phyloP scores from a whole-genome alignment of 2,113 vertebrate species.

The Tenrec ecaudatus region DNA sequence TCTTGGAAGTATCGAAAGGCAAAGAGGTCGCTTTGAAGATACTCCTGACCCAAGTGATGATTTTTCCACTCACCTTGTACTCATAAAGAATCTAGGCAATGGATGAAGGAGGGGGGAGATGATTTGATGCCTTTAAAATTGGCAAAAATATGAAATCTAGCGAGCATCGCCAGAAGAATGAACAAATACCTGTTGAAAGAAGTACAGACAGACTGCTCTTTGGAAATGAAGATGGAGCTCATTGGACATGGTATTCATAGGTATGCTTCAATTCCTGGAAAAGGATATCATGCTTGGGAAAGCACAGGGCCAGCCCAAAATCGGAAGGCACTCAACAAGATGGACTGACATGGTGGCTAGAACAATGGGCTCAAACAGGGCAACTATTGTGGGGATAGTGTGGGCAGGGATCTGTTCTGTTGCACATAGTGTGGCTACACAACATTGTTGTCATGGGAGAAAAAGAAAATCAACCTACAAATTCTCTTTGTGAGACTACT shows the following conservation, averaged over 20 bases:
- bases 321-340: neutral
- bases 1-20: neutral
- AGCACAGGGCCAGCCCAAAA: neutral
- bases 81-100: neutral
- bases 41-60: neutral
- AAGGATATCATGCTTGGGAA: neutral
- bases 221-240: neutral
- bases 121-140: neutral
- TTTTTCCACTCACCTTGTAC: neutral
- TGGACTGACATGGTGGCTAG: neutral
- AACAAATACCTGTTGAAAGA: neutral
- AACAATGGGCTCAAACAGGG: neutral
- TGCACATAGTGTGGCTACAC: neutral
- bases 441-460: neutral
- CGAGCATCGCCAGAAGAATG: neutral
- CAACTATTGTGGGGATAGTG: neutral
- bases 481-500: conserved; percentile 15
- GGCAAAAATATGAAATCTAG: neutral
- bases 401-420: neutral
- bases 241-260: neutral
- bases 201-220: neutral
- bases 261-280: neutral
- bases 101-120: neutral
- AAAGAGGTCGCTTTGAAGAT: neutral
- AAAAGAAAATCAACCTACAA: neutral